Evolutionary conservation across 2,113 vertebrate species (phyloP), one percentile per base, ranked within the genome.

Genomic region (Nothocercus nigrocapillus): DNA sequence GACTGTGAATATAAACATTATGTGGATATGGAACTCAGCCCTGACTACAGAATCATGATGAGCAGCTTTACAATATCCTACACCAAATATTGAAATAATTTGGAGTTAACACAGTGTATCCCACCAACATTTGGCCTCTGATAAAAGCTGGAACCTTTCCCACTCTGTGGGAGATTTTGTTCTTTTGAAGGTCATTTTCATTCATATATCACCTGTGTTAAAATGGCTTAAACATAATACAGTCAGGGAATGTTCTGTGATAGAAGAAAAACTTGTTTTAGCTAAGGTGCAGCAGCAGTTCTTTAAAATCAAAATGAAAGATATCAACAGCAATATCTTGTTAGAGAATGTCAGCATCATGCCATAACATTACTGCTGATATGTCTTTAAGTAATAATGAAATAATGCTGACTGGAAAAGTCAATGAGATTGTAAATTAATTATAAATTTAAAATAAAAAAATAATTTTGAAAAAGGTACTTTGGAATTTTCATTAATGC

Each of bases 141-240:
- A 58, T 62, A 58, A 94, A 91, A 94, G 13, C 58, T 93, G 75
- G 63, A 79, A 18, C 73, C 25, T 73, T 84, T 85, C 63, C 28
- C 11, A 34, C 40, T 82, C 40, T 76, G 66, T 87, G 63, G 25
- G 90, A 95, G 62, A 74, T 76, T 87, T 94, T 79, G 61, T 44
- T 66, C 66, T 73, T 91, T 62, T 73, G 59, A 85, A 73, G 63
- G 84, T 42, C 19, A 30, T 79, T 91, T 76, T 58, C 58, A 88
- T 7, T 66, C 53, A 85, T 76, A 85, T 76, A 85, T 82, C 67
- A 80, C 42, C 70, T 85, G 53, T 44, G 38, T 44, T 76, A 89
- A 82, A 93, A 88, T 58, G 3, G 5, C 11, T 91, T 79, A 85
- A 91, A 61, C 16, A 69, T 80, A 82, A 89, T 79, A 69, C 69